Conservation (phyloP, 1,140 invertebrate species). For the Ditylenchus dipsaci region DNA sequence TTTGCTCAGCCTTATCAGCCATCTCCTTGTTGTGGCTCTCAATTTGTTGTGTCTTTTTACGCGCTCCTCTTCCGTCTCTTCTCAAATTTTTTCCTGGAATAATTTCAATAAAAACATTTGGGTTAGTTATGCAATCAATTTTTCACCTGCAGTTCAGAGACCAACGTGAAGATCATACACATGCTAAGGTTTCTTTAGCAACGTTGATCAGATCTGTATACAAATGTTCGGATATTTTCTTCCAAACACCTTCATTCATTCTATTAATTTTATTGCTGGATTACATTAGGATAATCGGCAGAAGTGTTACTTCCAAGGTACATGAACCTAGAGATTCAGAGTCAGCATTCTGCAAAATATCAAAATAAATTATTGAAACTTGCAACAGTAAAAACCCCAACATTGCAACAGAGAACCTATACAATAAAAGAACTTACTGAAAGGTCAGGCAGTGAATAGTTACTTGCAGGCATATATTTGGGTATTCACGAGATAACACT, state of each 20-base stretch:
- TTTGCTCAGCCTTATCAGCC: background rate
- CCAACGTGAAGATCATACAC: conserved; percentile 26
- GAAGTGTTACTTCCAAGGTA: conserved; percentile 3
- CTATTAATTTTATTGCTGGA: conserved; percentile 15
- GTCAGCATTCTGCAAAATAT: background rate
- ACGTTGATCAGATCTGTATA: conserved; percentile 9
- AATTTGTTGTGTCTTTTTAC: conserved; percentile 1
- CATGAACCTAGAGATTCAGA: no score
- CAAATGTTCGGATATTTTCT: background rate
- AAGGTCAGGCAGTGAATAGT: background rate
- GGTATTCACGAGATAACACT: conserved; percentile 14
- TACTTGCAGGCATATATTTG: conserved; percentile 18
- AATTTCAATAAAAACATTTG: background rate
- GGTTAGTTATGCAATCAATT: no score
- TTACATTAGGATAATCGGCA: conserved; percentile 26
- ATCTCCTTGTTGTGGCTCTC: conserved; percentile 9
- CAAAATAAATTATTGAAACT: background rate
- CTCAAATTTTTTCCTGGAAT: conserved; percentile 5
- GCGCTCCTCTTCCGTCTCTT: background rate
- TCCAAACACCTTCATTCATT: conserved; percentile 1
- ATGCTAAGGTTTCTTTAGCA: conserved; percentile 18
- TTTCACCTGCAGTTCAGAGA: conserved; percentile 11
- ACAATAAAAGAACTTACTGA: conserved; percentile 6
- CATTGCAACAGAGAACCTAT: background rate
- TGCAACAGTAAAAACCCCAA: background rate